Evolutionary conservation across 2,888 invertebrate genomes (phyloP), one percentile per base, ranked within the genome.

Genomic region (Dichetophora obliterata): DNA sequence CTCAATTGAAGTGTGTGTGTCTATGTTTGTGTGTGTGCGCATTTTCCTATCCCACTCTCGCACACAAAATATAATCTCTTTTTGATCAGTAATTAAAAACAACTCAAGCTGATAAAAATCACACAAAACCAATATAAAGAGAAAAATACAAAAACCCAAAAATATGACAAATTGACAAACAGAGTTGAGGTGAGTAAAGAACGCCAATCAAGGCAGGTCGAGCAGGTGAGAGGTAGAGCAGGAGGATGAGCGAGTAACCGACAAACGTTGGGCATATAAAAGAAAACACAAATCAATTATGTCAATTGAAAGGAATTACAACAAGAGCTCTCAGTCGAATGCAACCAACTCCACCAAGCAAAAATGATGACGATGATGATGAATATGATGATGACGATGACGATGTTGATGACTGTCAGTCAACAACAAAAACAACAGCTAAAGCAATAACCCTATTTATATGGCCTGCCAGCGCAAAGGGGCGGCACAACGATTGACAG

Each of bases 241-340:
- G n/a, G 74, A 43, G 24, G 54, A 57, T 43, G 24, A 50, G 50
- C 54, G 50, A 50, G 69, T n/a, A 65, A 70, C 22, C 52, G 65
- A 65, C 73, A 79, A 79, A 61, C 69, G 72, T 66, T 66, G 71
- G 76, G 71, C 70, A 65, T 59, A 69, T 63, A 77, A 82, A 81
- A 81, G 81, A 81, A 82, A 83, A 85, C 83, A 85, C 81, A 85
- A 87, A 87, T 86, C 85, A 86, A 86, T 86, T 86, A 85, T 85
- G 84, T 83, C 87, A 87, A 86, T 86, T 86, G 86, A 83, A 83
- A 77, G 77, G 52, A 27, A 66, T 65, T 69, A 72, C 61, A 65
- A 75, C 59, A 34, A 34, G 61, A 73, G 71, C 71, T 71, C 37
- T 59, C 70, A 70, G 54, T 70, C 34, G 54, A 54, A 57, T 37